Conservation (phyloP, 2,797 vertebrate species). For the Mycteria americana region DNA sequence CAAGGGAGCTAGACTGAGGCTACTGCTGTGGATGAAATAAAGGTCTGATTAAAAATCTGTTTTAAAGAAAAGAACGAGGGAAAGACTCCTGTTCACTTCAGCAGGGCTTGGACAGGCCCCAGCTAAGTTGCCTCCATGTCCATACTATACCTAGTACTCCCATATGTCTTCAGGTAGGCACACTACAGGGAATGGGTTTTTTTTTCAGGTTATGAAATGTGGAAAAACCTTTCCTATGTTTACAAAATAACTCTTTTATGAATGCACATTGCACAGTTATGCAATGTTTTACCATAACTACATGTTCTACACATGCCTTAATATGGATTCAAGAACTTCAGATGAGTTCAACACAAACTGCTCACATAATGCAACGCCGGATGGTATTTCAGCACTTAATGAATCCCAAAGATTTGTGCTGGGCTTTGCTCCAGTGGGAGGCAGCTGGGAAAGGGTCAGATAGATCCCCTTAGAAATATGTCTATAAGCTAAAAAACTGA, state of each 20-base stretch:
- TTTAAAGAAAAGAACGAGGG: neutral
- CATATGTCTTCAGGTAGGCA: neutral
- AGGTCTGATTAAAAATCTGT: neutral
- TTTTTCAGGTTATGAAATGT: neutral
- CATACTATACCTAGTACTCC: neutral
- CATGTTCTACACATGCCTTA: neutral
- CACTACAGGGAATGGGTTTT: neutral
- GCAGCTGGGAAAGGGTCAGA: neutral
- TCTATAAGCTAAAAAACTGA: neutral
- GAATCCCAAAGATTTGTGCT: neutral
- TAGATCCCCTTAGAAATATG: neutral
- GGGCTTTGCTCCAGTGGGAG: neutral
- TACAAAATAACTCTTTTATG: neutral
- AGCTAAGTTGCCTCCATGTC: neutral
- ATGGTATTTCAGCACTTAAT: neutral
- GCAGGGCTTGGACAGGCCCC: neutral
- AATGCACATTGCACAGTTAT: neutral
- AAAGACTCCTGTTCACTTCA: neutral
- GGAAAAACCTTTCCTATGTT: neutral
- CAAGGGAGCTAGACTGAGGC: neutral
- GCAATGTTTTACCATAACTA: neutral
- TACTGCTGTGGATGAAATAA: neutral
- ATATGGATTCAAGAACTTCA: neutral
- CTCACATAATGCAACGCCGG: neutral
- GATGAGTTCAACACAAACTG: neutral